Percentiles rank a stretch among this genome's conserved stretches.
Evolutionary conservation across 2,797 vertebrate genomes (phyloP).

Genomic region (Labroides dimidiatus): DNA sequence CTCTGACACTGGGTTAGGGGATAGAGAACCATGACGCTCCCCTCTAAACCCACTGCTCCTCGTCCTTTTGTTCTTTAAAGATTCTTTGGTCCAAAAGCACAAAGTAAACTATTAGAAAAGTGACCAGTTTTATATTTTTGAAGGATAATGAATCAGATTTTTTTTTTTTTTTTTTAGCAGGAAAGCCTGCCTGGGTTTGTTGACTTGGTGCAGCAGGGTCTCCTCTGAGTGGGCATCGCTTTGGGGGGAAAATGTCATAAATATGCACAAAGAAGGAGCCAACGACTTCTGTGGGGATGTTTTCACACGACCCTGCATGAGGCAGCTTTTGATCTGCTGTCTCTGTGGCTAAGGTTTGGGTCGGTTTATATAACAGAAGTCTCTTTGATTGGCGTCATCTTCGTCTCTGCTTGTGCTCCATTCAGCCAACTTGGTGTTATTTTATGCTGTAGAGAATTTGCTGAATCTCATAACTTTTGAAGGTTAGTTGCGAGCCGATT

Average conservation of each 20-base stretch:
- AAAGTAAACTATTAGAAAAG: slow-evolving; percentile 12
- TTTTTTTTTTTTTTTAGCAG: no score
- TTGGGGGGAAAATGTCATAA: not conserved
- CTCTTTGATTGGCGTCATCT: not conserved
- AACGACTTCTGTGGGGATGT: not conserved
- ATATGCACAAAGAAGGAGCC: not conserved
- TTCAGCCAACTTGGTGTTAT: not conserved
- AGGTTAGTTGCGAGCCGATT: not conserved
- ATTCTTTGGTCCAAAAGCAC: slow-evolving; percentile 14
- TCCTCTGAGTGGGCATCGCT: not conserved
- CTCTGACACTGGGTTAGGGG: slow-evolving; percentile 29
- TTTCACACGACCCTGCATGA: not conserved
- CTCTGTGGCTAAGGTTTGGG: not conserved
- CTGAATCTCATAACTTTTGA: not conserved
- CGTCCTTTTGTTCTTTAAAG: slow-evolving; percentile 43
- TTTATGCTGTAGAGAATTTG: not conserved
- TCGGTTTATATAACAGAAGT: not conserved
- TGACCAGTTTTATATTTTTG: not conserved
- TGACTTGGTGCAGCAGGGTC: not conserved
- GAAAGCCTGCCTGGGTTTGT: not conserved
- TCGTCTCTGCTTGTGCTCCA: not conserved
- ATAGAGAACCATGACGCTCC: slow-evolving; percentile 25
- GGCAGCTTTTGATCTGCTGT: not conserved
- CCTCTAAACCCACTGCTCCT: slow-evolving; percentile 44
- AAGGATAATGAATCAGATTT: slow-evolving; percentile 1